Evolutionary conservation across 2,888 invertebrate species (phyloP), one percentile per base, ranked within the genome.

Genomic region (Lochmaea crataegi): DNA sequence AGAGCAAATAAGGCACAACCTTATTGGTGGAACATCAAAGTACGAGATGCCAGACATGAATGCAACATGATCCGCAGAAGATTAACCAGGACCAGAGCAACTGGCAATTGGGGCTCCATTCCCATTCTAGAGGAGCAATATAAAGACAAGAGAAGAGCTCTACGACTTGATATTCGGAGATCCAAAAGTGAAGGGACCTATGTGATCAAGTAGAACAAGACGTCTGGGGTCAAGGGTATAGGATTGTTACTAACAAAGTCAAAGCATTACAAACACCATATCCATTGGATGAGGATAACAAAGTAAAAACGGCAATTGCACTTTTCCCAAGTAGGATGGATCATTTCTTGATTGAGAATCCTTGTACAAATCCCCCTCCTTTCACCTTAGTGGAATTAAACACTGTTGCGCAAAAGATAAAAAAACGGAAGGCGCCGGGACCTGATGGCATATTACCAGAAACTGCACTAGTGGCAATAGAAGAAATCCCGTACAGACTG

Each of bases 21-120:
- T 16, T 60, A 41, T 4, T 71, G 71, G 71, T 71, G 66, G 65
- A 71, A 45, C 11, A 60, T 26, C 10, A 32, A 60, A 2, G 60
- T 71, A 10, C 60, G 26, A 18, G 22, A 64, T 11, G 18, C 18
- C 10, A 64, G 32, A 56, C n/a, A 32, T 5, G 10, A 14, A 2
- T 65, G 65, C 7, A 14, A 16, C 5, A 14, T n/a, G 38, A 56
- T 12, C 41, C 11, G 42, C 16, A 63, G 63, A 38, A 41, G 16
- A 63, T 2, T 32, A 38, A 63, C 18, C 9, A 45, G 65, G 11
- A n/a, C 14, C n/a, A 53, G 65, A 26, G 56, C 38, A 14, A 65
- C 11, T 38, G 32, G 22, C n/a, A 16, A n/a, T 6, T 14, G 18
- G 7, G 14, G n/a, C 7, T 14, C 22, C 18, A 16, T 6, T 2